These are phyloP conservation scores for Dryocosmus kuriphilus DNA, from an alignment of 2,888 invertebrate species.

Conservation along the genomic window DNA sequence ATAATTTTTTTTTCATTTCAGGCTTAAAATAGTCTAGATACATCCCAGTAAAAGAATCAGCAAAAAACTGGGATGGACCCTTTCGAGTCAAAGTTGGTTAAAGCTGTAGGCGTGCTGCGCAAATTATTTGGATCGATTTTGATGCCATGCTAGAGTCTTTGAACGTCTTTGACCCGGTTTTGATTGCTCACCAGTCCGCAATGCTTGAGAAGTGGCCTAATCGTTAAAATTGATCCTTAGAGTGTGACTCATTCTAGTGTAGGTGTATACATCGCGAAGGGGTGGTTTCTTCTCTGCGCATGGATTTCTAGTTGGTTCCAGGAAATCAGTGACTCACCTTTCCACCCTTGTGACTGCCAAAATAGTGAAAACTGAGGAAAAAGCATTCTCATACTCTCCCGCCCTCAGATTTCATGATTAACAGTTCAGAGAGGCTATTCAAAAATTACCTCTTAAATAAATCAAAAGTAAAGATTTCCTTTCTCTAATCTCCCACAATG, in stretches of 20 bases:
- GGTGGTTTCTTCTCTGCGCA: conserved; percentile 38
- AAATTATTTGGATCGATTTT: neutral
- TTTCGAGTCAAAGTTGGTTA: too few relatives aligned
- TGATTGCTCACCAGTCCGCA: neutral
- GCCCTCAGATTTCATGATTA: neutral
- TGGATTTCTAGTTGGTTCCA: conserved; percentile 47
- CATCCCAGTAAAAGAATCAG: too few relatives aligned
- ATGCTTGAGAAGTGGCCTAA: neutral
- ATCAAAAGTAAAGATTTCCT: too few relatives aligned
- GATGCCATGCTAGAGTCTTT: neutral
- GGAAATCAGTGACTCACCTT: conserved; percentile 60
- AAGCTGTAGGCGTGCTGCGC: too few relatives aligned
- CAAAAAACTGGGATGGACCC: too few relatives aligned
- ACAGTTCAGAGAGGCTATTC: too few relatives aligned
- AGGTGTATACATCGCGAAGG: conserved; percentile 38
- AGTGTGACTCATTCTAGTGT: conserved; percentile 29
- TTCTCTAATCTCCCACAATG: too few relatives aligned
- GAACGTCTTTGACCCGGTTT: neutral
- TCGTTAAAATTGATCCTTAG: conserved; percentile 31
- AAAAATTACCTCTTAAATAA: too few relatives aligned
- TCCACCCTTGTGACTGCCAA: conserved; percentile 28
- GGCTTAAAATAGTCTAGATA: too few relatives aligned
- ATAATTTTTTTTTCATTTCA: too few relatives aligned
- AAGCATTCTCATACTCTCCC: neutral
- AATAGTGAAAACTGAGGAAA: neutral